Evolutionary conservation across 1,140 invertebrate species (phyloP), one percentile per base, ranked within the genome.

Genomic region (Euglossa dilemma): DNA sequence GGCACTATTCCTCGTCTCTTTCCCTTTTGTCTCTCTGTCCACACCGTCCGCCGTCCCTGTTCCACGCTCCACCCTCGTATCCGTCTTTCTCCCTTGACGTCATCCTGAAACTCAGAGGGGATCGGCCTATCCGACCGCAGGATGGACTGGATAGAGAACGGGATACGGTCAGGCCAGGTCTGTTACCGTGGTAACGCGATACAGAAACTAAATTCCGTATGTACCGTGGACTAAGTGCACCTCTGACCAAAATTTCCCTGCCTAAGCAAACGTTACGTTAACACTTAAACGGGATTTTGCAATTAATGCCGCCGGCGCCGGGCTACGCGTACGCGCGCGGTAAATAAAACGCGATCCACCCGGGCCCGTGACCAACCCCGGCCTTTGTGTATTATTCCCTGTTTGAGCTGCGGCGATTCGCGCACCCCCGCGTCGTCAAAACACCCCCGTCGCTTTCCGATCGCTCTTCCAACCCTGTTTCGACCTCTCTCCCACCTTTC

Each of bases 111-210:
- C 71, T 87, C 84, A 63, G 70, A 76, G 76, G 75, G 81, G 85
- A 72, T 69, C 75, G 56, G 86, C 86, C 86, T 87, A 84, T 87
- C 86, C 86, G 36, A 87, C 85, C 86, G 81, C 86, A 84, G 82
- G 76, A 80, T 82, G 73, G 80, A 82, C 80, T 69, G 85, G 71
- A 72, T 52, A 72, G 74, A 84, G 86, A 86, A 87, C 74, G 69
- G 84, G 56, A 67, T 67, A 83, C 70, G 86, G 85, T 80, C 75
- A 84, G 72, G 23, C 45, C 63, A 25, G 57, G 79, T 56, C 75
- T 80, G 86, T 87, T 87, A 84, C 86, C 86, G 80, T 87, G 85
- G 86, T 87, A 87, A 87, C 85, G 86, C 85, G 81, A 87, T 87
- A 87, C 81, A 87, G 86, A 74, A 87, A 84, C 85, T 87, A 87